Evolutionary conservation across 2,113 vertebrate genomes (phyloP), one percentile per base, ranked within the genome.

Genomic region (Sceloporus undulatus): DNA sequence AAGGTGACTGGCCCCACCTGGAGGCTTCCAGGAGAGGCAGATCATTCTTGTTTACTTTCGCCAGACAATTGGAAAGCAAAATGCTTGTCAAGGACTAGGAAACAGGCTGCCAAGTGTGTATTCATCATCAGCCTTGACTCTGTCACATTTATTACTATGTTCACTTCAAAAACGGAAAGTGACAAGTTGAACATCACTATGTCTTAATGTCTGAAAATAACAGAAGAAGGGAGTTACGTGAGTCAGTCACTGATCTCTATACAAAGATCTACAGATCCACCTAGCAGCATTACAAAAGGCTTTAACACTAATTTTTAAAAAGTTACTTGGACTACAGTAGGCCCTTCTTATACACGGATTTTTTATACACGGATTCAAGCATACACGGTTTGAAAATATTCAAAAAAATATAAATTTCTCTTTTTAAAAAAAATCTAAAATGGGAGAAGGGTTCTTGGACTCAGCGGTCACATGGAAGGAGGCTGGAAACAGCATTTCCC

Each of bases 71-170:
- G 25, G 68, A 71, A 71, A 29, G 10, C 25, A 71, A 25, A 70
- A 71, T 29, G 27, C 23, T 27, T 29, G 27, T n/a, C 6, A 27
- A 71, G 6, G 27, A 8, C 68, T 29, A 71, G 40, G 74, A 79
- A 86, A 23, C 4, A 68, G 29, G 62, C 16, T 85, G 84, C 34
- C 74, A 85, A 85, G 16, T 76, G 16, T 19, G n/a, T 52, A 79
- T 86, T 66, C 75, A 68, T 79, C 48, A 78, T 34, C 65, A 34
- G 23, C 48, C 48, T n/a, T 86, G 77, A 80, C n/a, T 68, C 38
- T 29, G 66, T 79, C 85, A 74, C 52, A 73, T 59, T 19, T 25
- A 29, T 38, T 38, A 77, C 5, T 59, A 23, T n/a, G 21, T 14
- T 21, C 23, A 73, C 29, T 40, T 87, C 5, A 19, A 27, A 42